Evolutionary conservation across 2,888 invertebrate species (phyloP).

Genomic region (Limnephilus marmoratus): DNA sequence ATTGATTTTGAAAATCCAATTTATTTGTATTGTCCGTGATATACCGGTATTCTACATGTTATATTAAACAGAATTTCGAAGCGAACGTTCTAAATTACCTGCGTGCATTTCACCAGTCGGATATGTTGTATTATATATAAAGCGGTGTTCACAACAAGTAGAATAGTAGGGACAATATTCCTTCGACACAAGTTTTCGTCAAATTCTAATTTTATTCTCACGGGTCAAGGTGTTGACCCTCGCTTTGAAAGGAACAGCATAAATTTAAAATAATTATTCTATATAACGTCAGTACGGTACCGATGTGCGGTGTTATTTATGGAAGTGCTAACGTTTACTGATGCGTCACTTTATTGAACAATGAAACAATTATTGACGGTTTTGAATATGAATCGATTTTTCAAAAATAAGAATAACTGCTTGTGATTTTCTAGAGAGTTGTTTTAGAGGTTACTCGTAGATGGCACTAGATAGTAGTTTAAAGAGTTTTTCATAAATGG

Average conservation of each 20-base stretch:
- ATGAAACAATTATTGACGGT: not conserved
- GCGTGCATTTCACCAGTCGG: not conserved
- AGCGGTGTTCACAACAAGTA: not conserved
- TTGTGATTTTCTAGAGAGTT: no score
- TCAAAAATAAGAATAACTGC: not conserved
- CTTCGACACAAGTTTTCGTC: slow-evolving; percentile 46
- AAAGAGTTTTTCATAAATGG: no score
- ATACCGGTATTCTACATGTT: not conserved
- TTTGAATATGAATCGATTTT: not conserved
- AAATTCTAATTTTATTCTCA: slow-evolving; percentile 56
- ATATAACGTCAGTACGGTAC: not conserved
- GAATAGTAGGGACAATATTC: not conserved
- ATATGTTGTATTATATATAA: not conserved
- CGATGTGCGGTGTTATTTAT: slow-evolving; percentile 21
- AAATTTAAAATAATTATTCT: slow-evolving; percentile 40
- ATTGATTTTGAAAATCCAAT: no score
- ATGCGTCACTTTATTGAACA: not conserved
- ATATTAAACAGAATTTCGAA: slow-evolving; percentile 3
- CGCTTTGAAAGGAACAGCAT: slow-evolving; percentile 36
- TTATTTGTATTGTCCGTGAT: no score
- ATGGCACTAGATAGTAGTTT: no score
- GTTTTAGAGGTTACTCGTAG: no score
- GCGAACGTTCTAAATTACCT: slow-evolving; percentile 9
- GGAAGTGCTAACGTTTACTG: not conserved
- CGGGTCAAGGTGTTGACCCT: slow-evolving; percentile 62